Evolutionary conservation across 1,140 invertebrate species (phyloP), one percentile per base, ranked within the genome.

Genomic region (Anastrepha ludens): DNA sequence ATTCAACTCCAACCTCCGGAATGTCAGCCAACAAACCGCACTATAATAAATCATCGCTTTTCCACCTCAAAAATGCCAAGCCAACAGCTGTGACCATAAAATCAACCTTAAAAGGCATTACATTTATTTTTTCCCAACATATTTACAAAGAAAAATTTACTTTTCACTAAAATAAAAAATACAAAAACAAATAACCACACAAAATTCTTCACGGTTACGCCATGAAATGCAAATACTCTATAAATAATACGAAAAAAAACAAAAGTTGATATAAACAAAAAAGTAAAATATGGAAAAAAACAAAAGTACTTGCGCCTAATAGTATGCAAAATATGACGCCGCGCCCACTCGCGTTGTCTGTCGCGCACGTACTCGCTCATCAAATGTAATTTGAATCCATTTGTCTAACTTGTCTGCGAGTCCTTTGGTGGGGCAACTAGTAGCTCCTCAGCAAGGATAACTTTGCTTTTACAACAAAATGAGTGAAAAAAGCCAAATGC

Each of bases 281-380:
- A 74, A 47, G 17, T 5, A 62, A 62, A 62, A 62, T 17, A 62
- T 62, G 60, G 4, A 62, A 62, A 62, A 62, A 62, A 17, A n/a
- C 60, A 1, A 5, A 7, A 15, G 74, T 47, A 81, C 74, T 81
- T 55, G 74, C 74, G 74, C 74, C 74, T 81, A 81, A 81, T 81
- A 81, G 74, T 81, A 81, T 81, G 74, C 74, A 81, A 81, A 81
- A 81, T 81, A 81, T 81, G 74, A 81, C n/a, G 44, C 74, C 74
- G 74, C 74, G 74, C 74, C 74, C 74, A 81, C n/a, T 81, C 44
- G 47, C 47, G 41, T 81, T 50, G 47, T 13, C 74, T 29, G 74
- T 29, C 7, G 74, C 50, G 74, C 50, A 81, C 74, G 74, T 70
- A 70, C 41, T 67, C 74, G 50, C 74, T 81, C 74, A 81, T 81